These are phyloP conservation scores for Nemapogon koenigi DNA, from an alignment of 2,888 invertebrate species.

Conservation along the genomic window DNA sequence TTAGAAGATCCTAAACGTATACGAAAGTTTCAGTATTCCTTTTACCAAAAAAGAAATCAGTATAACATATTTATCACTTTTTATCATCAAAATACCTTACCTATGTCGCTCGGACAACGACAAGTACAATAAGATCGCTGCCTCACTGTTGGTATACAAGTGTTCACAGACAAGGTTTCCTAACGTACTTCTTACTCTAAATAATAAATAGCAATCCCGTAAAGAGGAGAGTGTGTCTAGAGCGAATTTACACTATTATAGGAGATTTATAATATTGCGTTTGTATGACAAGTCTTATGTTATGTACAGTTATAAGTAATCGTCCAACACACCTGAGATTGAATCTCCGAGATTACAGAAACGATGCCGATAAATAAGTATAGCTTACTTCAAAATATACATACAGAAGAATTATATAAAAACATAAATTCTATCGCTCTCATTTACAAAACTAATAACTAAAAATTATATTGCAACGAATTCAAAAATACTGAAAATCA, in stretches of 20 bases:
- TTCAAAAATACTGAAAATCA: constrained; percentile 29
- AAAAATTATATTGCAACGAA: constrained; percentile 52
- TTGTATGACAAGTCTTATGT: constrained; percentile 30
- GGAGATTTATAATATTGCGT: constrained; percentile 53
- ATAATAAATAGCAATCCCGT: constrained; percentile 61
- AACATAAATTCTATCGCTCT: constrained; percentile 41
- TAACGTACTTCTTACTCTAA: constrained; percentile 57
- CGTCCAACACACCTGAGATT: constrained; percentile 38
- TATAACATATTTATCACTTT: constrained; percentile 45
- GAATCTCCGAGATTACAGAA: constrained; percentile 60
- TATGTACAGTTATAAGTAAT: not conserved
- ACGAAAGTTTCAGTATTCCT: constrained; percentile 68
- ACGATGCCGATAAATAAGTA: constrained; percentile 17
- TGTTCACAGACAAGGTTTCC: constrained; percentile 53
- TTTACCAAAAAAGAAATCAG: constrained; percentile 40
- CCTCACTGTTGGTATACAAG: constrained; percentile 55
- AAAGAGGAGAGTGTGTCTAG: constrained; percentile 43
- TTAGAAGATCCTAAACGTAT: constrained; percentile 70
- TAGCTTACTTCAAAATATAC: constrained; percentile 50
- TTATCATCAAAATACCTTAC: constrained; percentile 36
- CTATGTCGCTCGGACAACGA: constrained; percentile 35
- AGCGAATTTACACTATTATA: constrained; percentile 59
- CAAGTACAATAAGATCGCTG: constrained; percentile 33
- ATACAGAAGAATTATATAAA: constrained; percentile 40
- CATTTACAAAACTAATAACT: constrained; percentile 57